Evolutionary conservation across 1,140 invertebrate species (phyloP).

Genomic region (Pseudomyrmex dendroicus): DNA sequence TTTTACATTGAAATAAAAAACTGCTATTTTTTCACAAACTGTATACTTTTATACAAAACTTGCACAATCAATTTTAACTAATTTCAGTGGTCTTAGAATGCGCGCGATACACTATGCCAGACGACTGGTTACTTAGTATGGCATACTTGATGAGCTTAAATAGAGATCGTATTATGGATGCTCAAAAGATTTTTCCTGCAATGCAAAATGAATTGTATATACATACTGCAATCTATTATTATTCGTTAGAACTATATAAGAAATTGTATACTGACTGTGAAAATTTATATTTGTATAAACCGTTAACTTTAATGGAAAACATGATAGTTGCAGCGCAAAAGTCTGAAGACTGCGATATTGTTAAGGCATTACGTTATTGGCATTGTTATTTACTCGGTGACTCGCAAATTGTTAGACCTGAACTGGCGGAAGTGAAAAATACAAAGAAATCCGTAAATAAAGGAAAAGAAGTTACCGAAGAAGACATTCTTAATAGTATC

Average conservation of each 20-base stretch:
- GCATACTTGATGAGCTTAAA: constrained; percentile 80
- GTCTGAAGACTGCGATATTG: constrained; percentile 63
- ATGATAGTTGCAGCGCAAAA: constrained; percentile 64
- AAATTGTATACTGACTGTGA: constrained; percentile 62
- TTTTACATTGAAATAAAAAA: neutral
- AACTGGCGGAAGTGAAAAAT: neutral
- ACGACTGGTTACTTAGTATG: constrained; percentile 82
- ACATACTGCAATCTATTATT: constrained; percentile 81
- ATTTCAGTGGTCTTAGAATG: constrained; percentile 82
- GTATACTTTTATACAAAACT: constrained; percentile 30
- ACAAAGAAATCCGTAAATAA: neutral
- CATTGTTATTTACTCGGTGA: constrained; percentile 47
- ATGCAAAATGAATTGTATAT: constrained; percentile 74
- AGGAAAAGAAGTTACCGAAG: constrained; percentile 20
- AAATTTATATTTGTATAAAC: constrained; percentile 76
- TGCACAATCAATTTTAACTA: constrained; percentile 39
- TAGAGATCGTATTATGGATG: constrained; percentile 62
- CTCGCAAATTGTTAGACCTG: constrained; percentile 24
- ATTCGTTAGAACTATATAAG: constrained; percentile 77
- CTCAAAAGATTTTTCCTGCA: constrained; percentile 76
- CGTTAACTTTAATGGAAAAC: constrained; percentile 75
- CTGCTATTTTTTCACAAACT: constrained; percentile 17
- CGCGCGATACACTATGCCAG: constrained; percentile 77
- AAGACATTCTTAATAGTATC: constrained; percentile 31
- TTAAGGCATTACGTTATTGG: constrained; percentile 68